Base-by-base conservation (phyloP, 2,113 vertebrate genomes). In the Morone chrysops region DNA sequence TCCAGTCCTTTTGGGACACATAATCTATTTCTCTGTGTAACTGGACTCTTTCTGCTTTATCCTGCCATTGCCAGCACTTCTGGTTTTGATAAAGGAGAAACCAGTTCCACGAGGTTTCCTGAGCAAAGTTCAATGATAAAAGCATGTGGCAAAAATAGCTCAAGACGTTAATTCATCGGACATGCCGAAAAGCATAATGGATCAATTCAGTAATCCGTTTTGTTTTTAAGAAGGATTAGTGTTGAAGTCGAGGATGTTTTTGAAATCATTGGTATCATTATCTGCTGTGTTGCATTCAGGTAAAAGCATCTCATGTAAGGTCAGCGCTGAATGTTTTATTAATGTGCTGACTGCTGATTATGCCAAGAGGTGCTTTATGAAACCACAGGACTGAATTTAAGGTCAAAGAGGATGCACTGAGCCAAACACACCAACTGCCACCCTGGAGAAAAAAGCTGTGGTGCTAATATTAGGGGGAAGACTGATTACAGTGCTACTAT, bases 401-500 rank as follows among this genome's bases (percentile, higher is more conserved):
- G 92, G 90, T 92, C 86, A 88, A 71, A 80, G 69, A 91, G 65
- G 83, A 89, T 83, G 63, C 66, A 75, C 75, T 4, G 75, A 87
- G 88, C 89, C 93, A 88, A 93, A 91, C 38, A 74, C 75, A 87
- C 82, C 89, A 86, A 86, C 77, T 71, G 53, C 90, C 90, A 87
- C 87, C 81, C 89, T 60, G 78, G 73, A 89, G 89, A 79, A 92
- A 89, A 90, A 87, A 82, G 54, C 50, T 50, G 48, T 81, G 80
- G 74, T 85, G 90, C 86, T 93, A 92, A 92, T 90, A 92, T 90
- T 92, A 87, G 87, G 79, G 85, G 70, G 53, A 80, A 81, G 91
- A 91, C 85, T 92, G 91, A 94, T 94, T 92, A 91, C 83, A 85
- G 85, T 82, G 82, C 91, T 90, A 86, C 90, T 92, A 88, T 94